Base-by-base conservation (phyloP, 2,888 invertebrate genomes). In the Heliconius aoede region DNA sequence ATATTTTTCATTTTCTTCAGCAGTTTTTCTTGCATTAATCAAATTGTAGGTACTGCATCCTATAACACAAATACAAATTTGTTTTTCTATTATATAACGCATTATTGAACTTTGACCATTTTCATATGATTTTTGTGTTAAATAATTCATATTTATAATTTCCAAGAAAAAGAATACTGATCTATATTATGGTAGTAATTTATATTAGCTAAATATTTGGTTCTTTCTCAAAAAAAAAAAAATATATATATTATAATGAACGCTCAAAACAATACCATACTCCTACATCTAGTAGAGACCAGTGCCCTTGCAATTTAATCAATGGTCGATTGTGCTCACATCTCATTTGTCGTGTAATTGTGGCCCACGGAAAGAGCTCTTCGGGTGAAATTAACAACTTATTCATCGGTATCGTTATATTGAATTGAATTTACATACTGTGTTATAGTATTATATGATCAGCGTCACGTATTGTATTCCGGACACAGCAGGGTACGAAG, bases 331-430 rank as follows among this genome's bases (percentile, higher is more conserved):
- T 78, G 69, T 65, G 73, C 62, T 75, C 77, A 75, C 73, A 72
- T 78, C 79, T 73, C 79, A 76, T 77, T 79, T 78, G 72, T 72
- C 84, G 84, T 86, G 88, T 85, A 88, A 86, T 84, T 81, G 78
- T 78, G 78, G 80, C 83, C 81, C 83, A 82, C 85, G 85, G 84
- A 85, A 87, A 88, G 86, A 83, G 87, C 85, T 84, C 87, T 88
- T 85, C 83, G 85, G 83, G 82, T 80, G 82, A 83, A 81, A 82
- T 78, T 76, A 78, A 76, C 76, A 62, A 69, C 58, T 60, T 51
- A 78, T 78, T 78, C 71, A 78, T 51, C 40, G 73, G 58, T 76
- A 72, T 60, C 68, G 58, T 40, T 26, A 69, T 73, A 76, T 78
- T 73, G n/a, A 76, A 73, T 78, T 64, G 64, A 65, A 76, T 72